Conservation (phyloP, 2,797 vertebrate genomes). For the Acipenser ruthenus region DNA sequence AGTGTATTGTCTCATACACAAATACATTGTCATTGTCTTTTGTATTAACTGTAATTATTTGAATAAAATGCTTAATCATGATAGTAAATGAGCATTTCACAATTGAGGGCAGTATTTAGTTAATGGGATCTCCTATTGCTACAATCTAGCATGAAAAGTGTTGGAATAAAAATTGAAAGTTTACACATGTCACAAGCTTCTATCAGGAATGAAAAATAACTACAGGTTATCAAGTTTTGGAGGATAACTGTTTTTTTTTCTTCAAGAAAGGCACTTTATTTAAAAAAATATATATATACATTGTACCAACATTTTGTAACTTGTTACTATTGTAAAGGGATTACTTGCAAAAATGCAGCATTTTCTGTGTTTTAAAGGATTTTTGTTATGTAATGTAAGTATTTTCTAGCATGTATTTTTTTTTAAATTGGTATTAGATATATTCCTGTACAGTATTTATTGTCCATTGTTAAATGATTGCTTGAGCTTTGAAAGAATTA, state of each 20-base stretch:
- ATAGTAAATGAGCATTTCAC: background rate
- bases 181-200: conserved; percentile 19
- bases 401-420: conserved; percentile 52
- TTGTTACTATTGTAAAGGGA: conserved; percentile 43
- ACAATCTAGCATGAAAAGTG: background rate
- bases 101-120: background rate
- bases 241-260: conserved; percentile 18
- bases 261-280: conserved; percentile 43
- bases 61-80: background rate
- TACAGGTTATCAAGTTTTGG: conserved; percentile 25
- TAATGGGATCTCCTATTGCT: background rate
- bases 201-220: conserved; percentile 23
- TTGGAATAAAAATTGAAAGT: conserved; percentile 24
- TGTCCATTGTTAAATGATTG: conserved; percentile 50
- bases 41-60: background rate
- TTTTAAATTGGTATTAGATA: conserved; percentile 53
- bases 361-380: conserved; percentile 38
- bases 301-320: conserved; percentile 37
- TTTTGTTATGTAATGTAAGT: conserved; percentile 32
- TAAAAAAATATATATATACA: conserved; percentile 23
- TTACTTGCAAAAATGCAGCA: conserved; percentile 41
- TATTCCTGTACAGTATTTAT: conserved; percentile 75
- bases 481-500: conserved; percentile 48
- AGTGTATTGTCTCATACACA: too few species aligned
- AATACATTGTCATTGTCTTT: too few species aligned